Percentiles rank a stretch among this genome's conserved stretches.
These are phyloP conservation scores for Geothlypis trichas DNA, from an alignment of 2,113 vertebrate species.

Conservation along the genomic window DNA sequence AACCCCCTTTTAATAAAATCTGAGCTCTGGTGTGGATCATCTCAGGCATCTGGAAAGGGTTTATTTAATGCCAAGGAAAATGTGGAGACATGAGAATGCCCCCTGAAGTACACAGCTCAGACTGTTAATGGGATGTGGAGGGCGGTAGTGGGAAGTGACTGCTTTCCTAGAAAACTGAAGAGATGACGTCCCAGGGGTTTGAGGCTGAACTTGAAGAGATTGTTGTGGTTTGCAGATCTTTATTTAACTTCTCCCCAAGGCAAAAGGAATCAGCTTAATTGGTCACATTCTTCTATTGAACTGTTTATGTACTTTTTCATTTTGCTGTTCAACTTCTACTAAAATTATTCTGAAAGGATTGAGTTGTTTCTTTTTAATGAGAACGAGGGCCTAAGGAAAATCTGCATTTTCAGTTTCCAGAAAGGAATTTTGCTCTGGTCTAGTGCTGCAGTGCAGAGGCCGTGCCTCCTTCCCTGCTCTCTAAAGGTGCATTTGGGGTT, in stretches of 20 bases:
- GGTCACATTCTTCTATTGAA: not conserved
- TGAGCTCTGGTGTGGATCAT: not conserved
- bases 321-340: constrained; percentile 8
- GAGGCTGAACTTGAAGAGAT: constrained; percentile 10
- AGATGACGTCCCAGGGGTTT: not conserved
- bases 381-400: not conserved
- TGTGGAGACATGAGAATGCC: not conserved
- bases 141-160: not conserved
- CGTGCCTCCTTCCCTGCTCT: not conserved
- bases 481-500: not conserved
- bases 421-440: not conserved
- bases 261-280: constrained; percentile 28
- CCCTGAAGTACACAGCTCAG: not conserved
- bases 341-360: constrained; percentile 1
- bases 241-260: constrained; percentile 24
- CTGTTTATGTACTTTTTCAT: constrained; percentile 3
- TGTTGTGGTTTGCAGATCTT: constrained; percentile 50
- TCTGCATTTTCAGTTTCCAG: not conserved
- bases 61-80: constrained; percentile 23
- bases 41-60: constrained; percentile 19
- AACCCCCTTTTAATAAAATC: not conserved
- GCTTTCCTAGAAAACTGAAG: constrained; percentile 18
- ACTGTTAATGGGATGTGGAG: not conserved
- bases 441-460: not conserved
- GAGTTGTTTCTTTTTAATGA: not conserved